Base-by-base conservation (phyloP, 2,888 invertebrate genomes). In the Nomada ferruginata region DNA sequence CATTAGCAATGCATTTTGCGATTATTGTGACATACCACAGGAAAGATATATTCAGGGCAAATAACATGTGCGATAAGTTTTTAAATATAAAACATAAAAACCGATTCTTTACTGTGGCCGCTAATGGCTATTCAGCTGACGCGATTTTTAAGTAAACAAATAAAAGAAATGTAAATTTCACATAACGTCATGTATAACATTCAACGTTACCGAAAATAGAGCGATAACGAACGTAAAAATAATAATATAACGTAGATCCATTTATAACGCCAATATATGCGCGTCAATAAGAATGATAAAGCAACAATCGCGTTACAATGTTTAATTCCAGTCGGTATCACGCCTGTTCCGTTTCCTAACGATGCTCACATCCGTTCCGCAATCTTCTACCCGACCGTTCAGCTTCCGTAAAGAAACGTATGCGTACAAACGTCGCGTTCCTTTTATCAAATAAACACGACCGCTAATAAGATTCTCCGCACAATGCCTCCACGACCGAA, bases 371-470 rank as follows among this genome's bases (percentile, higher is more conserved):
- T 79, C 77, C 71, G 68, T 55, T 23, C 15, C 20, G n/a, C 29
- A 68, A 72, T 72, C 72, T 50, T 26, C 53, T 61, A 63, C 61
- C 23, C 52, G 55, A 57, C 50, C 61, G 61, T 44, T 15, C 50
- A 66, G 44, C 47, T 78, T 80, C 72, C 78, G 29, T 23, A 23
- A 60, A 63, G 50, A 20, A 57, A 57, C 13, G 57, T 57, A 11
- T 11, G 20, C 57, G 57, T 57, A 36, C 7, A 59, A 59, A 70
- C 23, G 20, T 65, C 7, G 23, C 47, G 18, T 52, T 64, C 20
- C 47, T 61, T 57, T 66, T 72, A 66, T 72, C 66, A 66, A 80
- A 80, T 77, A 77, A 80, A 72, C 77, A 71, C 55, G 18, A 15
- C 23, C 2, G 18, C 52, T 79, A 75, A 82, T 72, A 53, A 80